A percentile compares a stretch with the other conserved stretches of the same genome.
phyloP scores from a whole-genome alignment of 2,797 vertebrate genomes.

The Xerus rutilus region DNA sequence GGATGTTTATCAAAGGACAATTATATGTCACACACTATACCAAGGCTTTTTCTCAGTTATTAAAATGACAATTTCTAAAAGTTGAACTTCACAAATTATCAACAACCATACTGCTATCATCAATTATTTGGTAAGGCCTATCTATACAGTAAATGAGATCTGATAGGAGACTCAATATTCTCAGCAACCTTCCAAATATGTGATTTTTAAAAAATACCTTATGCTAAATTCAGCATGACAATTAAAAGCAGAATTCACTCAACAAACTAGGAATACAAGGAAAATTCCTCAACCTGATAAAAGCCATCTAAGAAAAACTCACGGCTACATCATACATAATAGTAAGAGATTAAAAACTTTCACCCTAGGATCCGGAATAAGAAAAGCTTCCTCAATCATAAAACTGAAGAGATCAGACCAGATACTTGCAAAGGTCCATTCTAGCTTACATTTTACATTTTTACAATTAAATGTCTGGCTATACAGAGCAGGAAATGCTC shows the following conservation, averaged over 20 bases:
- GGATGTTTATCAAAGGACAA: not conserved
- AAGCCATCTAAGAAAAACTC: not conserved
- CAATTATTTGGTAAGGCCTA: not conserved
- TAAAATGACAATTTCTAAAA: slow-evolving; percentile 31
- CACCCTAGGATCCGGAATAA: not conserved
- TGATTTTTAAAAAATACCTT: slow-evolving; percentile 15
- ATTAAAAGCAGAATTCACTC: slow-evolving; percentile 9
- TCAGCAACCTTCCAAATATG: not conserved
- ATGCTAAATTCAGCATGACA: not conserved
- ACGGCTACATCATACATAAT: not conserved
- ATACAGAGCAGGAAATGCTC: not conserved
- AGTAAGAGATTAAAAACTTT: not conserved
- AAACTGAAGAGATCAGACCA: not conserved
- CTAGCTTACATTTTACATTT: not conserved
- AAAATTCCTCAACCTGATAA: not conserved
- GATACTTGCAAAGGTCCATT: not conserved
- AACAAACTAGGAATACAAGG: not conserved
- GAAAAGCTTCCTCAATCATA: not conserved
- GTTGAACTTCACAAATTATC: not conserved
- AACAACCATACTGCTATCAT: not conserved
- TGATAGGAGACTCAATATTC: not conserved
- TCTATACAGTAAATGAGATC: not conserved
- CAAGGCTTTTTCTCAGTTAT: slow-evolving; percentile 13
- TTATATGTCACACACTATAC: slow-evolving; percentile 4
- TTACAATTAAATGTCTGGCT: not conserved